phyloP scores from a whole-genome alignment of 1,140 invertebrate genomes.

The Tribolium castaneum region DNA sequence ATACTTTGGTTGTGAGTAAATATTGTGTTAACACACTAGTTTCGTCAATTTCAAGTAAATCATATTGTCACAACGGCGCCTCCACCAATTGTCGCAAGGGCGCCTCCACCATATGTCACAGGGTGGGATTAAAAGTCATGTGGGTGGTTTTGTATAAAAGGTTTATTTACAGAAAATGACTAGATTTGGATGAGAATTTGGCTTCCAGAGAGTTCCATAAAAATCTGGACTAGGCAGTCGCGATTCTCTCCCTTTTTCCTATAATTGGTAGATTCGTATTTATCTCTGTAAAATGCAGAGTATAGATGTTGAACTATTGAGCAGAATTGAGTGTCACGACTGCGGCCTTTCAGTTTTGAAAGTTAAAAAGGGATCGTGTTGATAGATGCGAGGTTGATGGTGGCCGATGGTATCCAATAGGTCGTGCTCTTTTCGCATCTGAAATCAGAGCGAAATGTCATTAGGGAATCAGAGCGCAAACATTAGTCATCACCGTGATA shows the following conservation, averaged over 20 bases:
- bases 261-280: not conserved
- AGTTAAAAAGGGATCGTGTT: constrained; percentile 7
- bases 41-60: too few species aligned
- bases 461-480: constrained; percentile 33
- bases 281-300: not conserved
- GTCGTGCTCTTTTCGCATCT: constrained; percentile 6
- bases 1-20: too few species aligned
- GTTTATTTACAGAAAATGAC: too few species aligned
- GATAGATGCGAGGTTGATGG: not conserved
- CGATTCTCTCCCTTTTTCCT: not conserved
- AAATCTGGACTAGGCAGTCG: too few species aligned
- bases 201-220: too few species aligned
- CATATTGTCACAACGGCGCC: too few species aligned
- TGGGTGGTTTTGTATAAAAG: too few species aligned
- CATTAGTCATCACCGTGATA: constrained; percentile 25
- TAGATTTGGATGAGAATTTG: too few species aligned
- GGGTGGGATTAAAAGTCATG: too few species aligned
- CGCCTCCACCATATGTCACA: too few species aligned
- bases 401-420: not conserved
- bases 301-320: not conserved
- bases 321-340: not conserved
- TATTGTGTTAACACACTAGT: too few species aligned
- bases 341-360: constrained; percentile 23
- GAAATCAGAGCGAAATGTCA: constrained; percentile 28
- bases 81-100: too few species aligned